phyloP scores from a whole-genome alignment of 2,113 vertebrate genomes.

The Notarius quadriscutis region DNA sequence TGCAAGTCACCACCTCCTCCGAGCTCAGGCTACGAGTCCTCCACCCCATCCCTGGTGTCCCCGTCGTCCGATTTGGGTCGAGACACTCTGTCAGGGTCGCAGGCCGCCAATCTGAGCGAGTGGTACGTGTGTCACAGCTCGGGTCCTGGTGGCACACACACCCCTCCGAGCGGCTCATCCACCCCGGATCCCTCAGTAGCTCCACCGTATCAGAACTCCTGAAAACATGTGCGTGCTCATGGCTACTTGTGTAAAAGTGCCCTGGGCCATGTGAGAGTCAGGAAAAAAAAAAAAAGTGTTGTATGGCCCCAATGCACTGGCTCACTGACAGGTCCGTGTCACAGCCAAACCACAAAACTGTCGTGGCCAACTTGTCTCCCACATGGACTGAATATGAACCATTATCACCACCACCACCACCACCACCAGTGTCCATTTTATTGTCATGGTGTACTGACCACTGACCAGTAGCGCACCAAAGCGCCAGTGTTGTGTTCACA shows the following conservation, averaged over 20 bases:
- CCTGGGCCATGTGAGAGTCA: slow-evolving; percentile 27
- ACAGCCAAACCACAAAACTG: slow-evolving; percentile 48
- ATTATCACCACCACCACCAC: slow-evolving; percentile 49
- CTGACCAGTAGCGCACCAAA: slow-evolving; percentile 51
- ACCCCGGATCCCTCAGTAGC: slow-evolving; percentile 74
- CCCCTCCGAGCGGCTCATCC: slow-evolving; percentile 72
- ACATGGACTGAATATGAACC: slow-evolving; percentile 57
- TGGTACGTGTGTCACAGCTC: slow-evolving; percentile 95
- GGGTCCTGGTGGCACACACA: slow-evolving; percentile 74
- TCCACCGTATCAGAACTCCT: slow-evolving; percentile 67
- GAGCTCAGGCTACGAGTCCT: slow-evolving; percentile 92
- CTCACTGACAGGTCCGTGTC: slow-evolving; percentile 51
- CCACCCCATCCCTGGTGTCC: slow-evolving; percentile 87
- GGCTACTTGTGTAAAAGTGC: slow-evolving; percentile 33
- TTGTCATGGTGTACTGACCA: slow-evolving; percentile 53
- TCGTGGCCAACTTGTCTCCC: slow-evolving; percentile 53
- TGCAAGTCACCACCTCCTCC: slow-evolving; percentile 96
- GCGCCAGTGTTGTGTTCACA: slow-evolving; percentile 18
- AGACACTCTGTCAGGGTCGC: slow-evolving; percentile 80
- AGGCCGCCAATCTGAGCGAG: slow-evolving; percentile 89
- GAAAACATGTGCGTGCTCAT: slow-evolving; percentile 51
- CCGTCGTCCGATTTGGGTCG: slow-evolving; percentile 90
- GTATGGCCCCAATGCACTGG: slow-evolving; percentile 53
- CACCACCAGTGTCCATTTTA: slow-evolving; percentile 48
- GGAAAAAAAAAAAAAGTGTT: slow-evolving; percentile 28